Conservation (phyloP, 2,888 invertebrate genomes). For the Geotrupes spiniger region DNA sequence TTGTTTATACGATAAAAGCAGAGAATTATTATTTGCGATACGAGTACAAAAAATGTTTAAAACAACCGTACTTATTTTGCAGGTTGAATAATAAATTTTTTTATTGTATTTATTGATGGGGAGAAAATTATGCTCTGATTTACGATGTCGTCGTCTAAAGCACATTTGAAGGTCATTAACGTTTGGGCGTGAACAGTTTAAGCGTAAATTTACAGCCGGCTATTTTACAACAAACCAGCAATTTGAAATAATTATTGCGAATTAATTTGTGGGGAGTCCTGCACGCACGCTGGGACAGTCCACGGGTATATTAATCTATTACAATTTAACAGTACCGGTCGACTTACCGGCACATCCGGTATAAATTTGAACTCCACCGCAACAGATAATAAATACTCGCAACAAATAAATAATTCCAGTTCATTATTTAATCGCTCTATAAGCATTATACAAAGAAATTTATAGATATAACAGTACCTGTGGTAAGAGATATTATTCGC, state of each 20-base stretch:
- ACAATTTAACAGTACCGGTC: not conserved
- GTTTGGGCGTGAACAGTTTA: too few relatives aligned
- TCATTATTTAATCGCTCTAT: conserved; percentile 8
- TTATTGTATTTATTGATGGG: too few relatives aligned
- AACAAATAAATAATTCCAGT: conserved; percentile 4
- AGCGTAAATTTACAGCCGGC: too few relatives aligned
- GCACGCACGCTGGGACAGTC: conserved; percentile 3
- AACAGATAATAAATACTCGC: conserved; percentile 4
- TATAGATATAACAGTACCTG: conserved; percentile 14
- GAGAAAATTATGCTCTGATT: too few relatives aligned
- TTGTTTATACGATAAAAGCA: too few relatives aligned
- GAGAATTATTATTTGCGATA: too few relatives aligned
- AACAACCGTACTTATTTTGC: too few relatives aligned
- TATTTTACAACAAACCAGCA: too few relatives aligned
- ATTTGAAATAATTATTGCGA: conserved; percentile 1
- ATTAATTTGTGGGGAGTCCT: conserved; percentile 1
- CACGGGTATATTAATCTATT: conserved; percentile 3
- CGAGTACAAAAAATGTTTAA: too few relatives aligned
- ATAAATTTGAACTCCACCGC: not conserved
- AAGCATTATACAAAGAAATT: conserved; percentile 14
- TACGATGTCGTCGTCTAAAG: too few relatives aligned
- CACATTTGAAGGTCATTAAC: too few relatives aligned
- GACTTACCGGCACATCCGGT: not conserved
- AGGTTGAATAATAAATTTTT: too few relatives aligned
- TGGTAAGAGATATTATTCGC: conserved; percentile 21